Evolutionary conservation across 2,113 vertebrate species (phyloP), one percentile per base, ranked within the genome.

Genomic region (Brachyhypopomus occidentalis): DNA sequence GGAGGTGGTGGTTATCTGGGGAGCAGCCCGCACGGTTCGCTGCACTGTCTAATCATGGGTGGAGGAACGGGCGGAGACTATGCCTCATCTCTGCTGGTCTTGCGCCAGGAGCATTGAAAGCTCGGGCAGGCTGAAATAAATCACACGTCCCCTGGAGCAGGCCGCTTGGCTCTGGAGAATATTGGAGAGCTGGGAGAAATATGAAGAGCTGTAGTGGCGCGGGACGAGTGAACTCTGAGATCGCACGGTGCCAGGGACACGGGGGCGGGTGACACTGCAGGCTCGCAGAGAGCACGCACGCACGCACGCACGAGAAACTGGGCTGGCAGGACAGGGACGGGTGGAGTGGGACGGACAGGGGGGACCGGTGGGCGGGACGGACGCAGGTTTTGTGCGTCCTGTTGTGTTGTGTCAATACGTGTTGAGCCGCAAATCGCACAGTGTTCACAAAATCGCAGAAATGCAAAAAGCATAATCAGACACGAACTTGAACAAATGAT

Each of bases 91-190:
- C 69, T 23, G 64, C 80, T 85, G 85, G 77, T 80, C 20, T 48
- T 17, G 58, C 77, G 85, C 87, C 87, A 88, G 66, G 45, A 27
- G 81, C 84, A 84, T 85, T 82, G 84, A 84, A 77, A 60, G 56
- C 76, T 14, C 30, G 72, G 77, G 69, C 69, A 80, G 52, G 56
- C 67, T 66, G 52, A 72, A 77, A 87, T 87, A 87, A 84, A 87
- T 87, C 85, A 78, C 58, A 72, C 75, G 70, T 84, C 58, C 72
- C 22, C 56, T 48, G 73, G 9, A 27, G 25, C 48, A 62, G 74
- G 72, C 56, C 63, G n/a, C 71, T 67, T 67, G 71, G 45, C 71
- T 80, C 70, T 77, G 23, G 77, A 80, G 80, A 77, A 72, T 83
- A 83, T 75, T 75, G n/a, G 55, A 79, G 52, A 9, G 41, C 41